Evolutionary conservation across 2,797 vertebrate species (phyloP), one percentile per base, ranked within the genome.

Genomic region (Poecile montanus): DNA sequence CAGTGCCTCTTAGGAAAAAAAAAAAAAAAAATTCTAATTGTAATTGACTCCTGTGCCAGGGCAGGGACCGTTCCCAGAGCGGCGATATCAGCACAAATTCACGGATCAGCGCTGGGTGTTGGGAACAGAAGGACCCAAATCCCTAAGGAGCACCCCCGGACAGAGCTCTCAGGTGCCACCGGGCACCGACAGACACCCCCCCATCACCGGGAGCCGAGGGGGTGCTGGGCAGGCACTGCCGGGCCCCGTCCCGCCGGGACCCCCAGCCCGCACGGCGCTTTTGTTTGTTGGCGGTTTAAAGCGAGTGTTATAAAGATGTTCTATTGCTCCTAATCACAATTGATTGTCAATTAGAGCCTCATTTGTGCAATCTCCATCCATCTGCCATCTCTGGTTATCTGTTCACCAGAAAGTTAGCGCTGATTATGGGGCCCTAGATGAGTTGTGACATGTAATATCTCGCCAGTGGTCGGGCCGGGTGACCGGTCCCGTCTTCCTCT

Each of bases 321-420:
- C 96, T 94, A 94, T 96, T 67, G 80, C 96, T 96, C 97, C 97
- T 98, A 98, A 98, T 98, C 98, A 97, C 97, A 97, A 98, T 96
- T 98, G 98, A 98, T 98, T 97, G 98, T 97, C 97, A 98, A 97
- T 98, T 98, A 98, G 96, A 97, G 96, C 92, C 97, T 98, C 97
- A 97, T 98, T 97, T 98, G 97, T 95, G 97, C 97, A 87, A 84
- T 97, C 97, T 91, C 66, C 94, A 94, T 97, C 97, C 97, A 98
- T 96, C 97, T 98, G 97, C 98, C 97, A 97, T 96, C 97, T 95
- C 95, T 45, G 93, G 97, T 98, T 97, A 97, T 97, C 97, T 96
- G 94, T 74, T 91, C 91, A 67, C 85, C 82, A 72, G 91, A 92
- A 95, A 95, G 95, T 96, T 97, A 92, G 90, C 81, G 73, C 95